Conservation (phyloP, 2,888 invertebrate species). For the Phasia obesa region DNA sequence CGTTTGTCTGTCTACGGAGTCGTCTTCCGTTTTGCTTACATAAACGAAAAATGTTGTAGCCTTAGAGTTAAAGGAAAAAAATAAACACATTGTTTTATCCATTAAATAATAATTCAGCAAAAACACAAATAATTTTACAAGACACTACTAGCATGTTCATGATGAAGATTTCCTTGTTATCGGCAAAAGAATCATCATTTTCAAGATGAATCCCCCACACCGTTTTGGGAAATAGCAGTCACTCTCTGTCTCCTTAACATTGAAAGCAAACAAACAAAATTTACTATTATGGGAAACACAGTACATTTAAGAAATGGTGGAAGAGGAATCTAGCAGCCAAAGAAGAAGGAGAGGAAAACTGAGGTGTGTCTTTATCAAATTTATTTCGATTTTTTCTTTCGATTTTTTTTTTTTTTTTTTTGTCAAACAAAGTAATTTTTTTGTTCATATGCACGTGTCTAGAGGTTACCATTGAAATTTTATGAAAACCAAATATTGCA, state of each 20-base stretch:
- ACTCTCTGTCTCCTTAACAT: not conserved
- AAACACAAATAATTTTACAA: not conserved
- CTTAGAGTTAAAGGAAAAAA: slow-evolving; percentile 36
- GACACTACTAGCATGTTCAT: not conserved
- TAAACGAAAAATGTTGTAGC: slow-evolving; percentile 2
- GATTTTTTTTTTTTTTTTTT: slow-evolving; percentile 7
- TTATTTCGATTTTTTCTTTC: slow-evolving; percentile 7
- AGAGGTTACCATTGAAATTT: slow-evolving; percentile 43
- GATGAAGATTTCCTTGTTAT: slow-evolving; percentile 52
- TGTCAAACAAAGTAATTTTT: not conserved
- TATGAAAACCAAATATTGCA: slow-evolving; percentile 38
- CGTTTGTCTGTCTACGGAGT: not conserved
- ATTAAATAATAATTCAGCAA: slow-evolving; percentile 40
- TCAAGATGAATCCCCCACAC: slow-evolving; percentile 5
- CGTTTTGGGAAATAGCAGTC: slow-evolving; percentile 1
- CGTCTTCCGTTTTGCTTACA: slow-evolving; percentile 13
- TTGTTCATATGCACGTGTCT: slow-evolving; percentile 38
- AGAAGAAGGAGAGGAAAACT: not conserved
- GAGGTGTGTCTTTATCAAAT: slow-evolving; percentile 44
- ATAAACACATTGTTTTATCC: slow-evolving; percentile 1
- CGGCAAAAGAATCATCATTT: slow-evolving; percentile 18
- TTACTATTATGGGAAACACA: slow-evolving; percentile 10
- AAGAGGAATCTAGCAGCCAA: not conserved
- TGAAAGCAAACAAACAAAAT: not conserved
- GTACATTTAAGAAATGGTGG: not conserved